Conservation (phyloP, 2,113 vertebrate species). For the Psilopsiagon aymara region DNA sequence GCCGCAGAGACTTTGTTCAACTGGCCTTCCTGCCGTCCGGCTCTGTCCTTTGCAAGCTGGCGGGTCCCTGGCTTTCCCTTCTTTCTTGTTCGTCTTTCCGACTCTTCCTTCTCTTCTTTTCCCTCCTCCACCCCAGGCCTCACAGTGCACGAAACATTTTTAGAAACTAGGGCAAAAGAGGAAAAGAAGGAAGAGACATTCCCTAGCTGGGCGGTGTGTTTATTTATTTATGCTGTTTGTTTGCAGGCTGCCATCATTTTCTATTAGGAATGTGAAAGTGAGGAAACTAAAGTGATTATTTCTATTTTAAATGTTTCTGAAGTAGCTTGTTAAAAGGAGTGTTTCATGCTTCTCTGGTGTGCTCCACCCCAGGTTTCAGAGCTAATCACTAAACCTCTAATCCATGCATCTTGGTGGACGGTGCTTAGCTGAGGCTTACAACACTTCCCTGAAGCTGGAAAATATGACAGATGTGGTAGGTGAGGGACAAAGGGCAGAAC, state of each 20-base stretch:
- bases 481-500: not conserved
- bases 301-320: not conserved
- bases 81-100: not conserved
- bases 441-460: not conserved
- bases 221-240: not conserved
- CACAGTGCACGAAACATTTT: not conserved
- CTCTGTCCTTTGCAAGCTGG: not conserved
- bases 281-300: not conserved
- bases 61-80: not conserved
- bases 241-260: not conserved
- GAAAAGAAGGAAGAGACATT: not conserved
- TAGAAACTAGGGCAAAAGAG: not conserved
- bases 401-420: not conserved
- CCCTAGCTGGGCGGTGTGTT: too few species aligned
- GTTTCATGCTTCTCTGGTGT: accelerated
- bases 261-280: not conserved
- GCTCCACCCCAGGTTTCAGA: accelerated
- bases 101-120: too few species aligned
- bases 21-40: too few species aligned
- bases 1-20: not conserved
- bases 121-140: too few species aligned
- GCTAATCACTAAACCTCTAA: not conserved
- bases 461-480: not conserved
- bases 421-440: not conserved
- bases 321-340: not conserved